A percentile compares a stretch with the other conserved stretches of the same genome.
These are phyloP conservation scores for Sphaeridia pumilis DNA, from an alignment of 2,888 invertebrate genomes.

Conservation along the genomic window DNA sequence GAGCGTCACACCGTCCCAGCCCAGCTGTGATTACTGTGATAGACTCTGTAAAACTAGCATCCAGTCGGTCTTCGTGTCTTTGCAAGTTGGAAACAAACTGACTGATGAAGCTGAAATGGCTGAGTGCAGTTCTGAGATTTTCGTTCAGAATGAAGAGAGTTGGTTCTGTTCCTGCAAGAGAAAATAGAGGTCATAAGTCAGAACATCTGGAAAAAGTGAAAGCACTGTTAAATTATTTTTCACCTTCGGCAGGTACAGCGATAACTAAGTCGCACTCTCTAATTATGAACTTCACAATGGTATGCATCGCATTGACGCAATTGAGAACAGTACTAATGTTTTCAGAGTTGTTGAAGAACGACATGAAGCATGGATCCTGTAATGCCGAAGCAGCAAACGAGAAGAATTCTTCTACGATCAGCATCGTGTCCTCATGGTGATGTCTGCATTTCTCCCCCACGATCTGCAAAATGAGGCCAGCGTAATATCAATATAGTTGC, in stretches of 20 bases:
- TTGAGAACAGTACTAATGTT: slow-evolving; percentile 24
- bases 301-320: slow-evolving; percentile 23
- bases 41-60: too few relatives aligned
- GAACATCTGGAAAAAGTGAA: too few relatives aligned
- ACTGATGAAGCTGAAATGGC: too few relatives aligned
- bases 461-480: too few relatives aligned
- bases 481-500: too few relatives aligned
- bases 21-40: slow-evolving; percentile 28
- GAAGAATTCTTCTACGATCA: slow-evolving; percentile 23
- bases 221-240: not conserved
- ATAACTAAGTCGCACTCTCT: slow-evolving; percentile 21
- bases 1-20: slow-evolving; percentile 31
- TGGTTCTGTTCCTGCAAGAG: not conserved
- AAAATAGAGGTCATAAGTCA: too few relatives aligned
- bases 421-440: not conserved
- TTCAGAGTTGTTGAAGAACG: slow-evolving; percentile 30
- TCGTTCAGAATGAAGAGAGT: too few relatives aligned
- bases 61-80: too few relatives aligned
- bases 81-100: too few relatives aligned
- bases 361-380: slow-evolving; percentile 29
- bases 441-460: slow-evolving; percentile 4
- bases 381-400: slow-evolving; percentile 28
- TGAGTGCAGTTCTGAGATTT: too few relatives aligned
- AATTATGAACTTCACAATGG: slow-evolving; percentile 22
- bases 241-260: slow-evolving; percentile 20